Conservation (phyloP, 2,888 invertebrate species). For the Aplocera efformata region DNA sequence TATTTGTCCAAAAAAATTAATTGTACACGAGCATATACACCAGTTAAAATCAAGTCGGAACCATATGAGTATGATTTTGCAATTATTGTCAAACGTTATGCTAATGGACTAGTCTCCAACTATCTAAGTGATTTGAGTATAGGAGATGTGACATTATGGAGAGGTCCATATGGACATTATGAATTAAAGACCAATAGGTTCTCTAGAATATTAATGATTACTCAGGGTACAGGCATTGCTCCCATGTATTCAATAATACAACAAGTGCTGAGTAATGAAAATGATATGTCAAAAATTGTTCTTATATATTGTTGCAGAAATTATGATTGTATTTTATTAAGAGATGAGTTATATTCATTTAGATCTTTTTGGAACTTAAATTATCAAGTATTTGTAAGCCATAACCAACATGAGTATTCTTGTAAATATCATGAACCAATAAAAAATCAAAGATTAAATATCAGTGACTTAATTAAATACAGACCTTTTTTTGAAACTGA, state of each 20-base stretch:
- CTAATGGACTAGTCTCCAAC: conserved; percentile 79
- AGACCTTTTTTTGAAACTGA: conserved; percentile 44
- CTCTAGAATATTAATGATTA: conserved; percentile 64
- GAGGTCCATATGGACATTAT: conserved; percentile 87
- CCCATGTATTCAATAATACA: conserved; percentile 84
- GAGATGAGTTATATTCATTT: conserved; percentile 80
- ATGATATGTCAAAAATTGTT: conserved; percentile 82
- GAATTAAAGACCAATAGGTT: conserved; percentile 60
- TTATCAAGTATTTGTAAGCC: conserved; percentile 81
- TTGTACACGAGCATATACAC: conserved; percentile 66
- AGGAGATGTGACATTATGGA: conserved; percentile 81
- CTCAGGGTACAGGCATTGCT: conserved; percentile 89
- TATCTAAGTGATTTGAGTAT: conserved; percentile 66
- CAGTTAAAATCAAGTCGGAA: conserved; percentile 38
- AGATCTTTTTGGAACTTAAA: conserved; percentile 87
- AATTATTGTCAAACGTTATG: conserved; percentile 82
- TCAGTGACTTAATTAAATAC: conserved; percentile 50
- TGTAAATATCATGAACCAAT: conserved; percentile 79
- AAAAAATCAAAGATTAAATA: conserved; percentile 49
- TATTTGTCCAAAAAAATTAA: conserved; percentile 32
- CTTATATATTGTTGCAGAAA: conserved; percentile 83
- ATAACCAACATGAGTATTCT: conserved; percentile 16
- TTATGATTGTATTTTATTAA: conserved; percentile 80
- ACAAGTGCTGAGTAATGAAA: conserved; percentile 82
- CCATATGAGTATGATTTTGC: conserved; percentile 68